A percentile compares a stretch with the other conserved stretches of the same genome.
These are phyloP conservation scores for Nezara viridula DNA, from an alignment of 2,888 invertebrate genomes.

Conservation along the genomic window DNA sequence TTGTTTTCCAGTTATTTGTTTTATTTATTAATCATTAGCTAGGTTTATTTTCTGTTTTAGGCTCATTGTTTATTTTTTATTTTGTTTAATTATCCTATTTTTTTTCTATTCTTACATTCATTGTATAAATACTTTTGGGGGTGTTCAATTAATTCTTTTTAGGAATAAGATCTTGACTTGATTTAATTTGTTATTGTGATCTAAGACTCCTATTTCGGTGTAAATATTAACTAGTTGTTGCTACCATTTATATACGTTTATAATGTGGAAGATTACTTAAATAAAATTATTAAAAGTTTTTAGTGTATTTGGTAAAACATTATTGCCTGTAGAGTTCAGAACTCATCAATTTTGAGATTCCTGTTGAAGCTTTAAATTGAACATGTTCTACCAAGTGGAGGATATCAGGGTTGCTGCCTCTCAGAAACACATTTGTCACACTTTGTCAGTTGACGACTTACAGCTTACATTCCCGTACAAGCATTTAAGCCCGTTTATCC, in stretches of 20 bases:
- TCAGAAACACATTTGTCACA: constrained; percentile 30
- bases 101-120: no score
- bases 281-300: background rate
- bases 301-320: background rate
- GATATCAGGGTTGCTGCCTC: background rate
- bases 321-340: background rate
- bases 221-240: background rate
- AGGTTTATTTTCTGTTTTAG: no score
- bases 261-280: background rate
- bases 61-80: no score
- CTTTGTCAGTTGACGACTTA: constrained; percentile 27
- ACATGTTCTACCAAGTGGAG: background rate
- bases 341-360: background rate
- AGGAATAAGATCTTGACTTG: no score
- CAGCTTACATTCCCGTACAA: background rate
- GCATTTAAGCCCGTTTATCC: background rate
- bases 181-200: no score
- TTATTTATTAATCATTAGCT: no score
- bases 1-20: no score
- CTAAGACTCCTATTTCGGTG: no score
- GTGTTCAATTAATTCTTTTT: no score
- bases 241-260: background rate
- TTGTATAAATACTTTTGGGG: no score
- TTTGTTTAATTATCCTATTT: no score
- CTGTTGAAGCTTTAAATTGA: background rate